Evolutionary conservation across 2,888 invertebrate genomes (phyloP), one percentile per base, ranked within the genome.

Genomic region (Eupeodes latifasciatus): DNA sequence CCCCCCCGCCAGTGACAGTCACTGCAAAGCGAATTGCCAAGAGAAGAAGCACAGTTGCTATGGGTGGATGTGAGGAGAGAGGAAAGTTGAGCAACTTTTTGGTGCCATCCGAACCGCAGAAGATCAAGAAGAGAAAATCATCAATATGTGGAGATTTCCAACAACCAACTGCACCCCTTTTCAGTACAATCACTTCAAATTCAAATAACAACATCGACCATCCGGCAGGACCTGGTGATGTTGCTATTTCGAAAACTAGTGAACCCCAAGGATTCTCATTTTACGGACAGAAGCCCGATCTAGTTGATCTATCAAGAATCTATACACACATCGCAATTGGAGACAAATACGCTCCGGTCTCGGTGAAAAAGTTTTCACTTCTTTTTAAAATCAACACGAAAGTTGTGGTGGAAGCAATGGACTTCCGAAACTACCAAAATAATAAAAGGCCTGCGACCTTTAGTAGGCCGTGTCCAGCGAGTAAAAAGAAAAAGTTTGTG

Each of bases 311-410:
- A 53, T 90, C 89, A 9, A 91, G 91, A 81, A 88, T 91, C 62
- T 90, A 90, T 79, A 92, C 91, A 19, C 91, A 90, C 59, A 91
- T 91, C 16, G 90, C 90, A 34, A 91, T 91, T 64, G 91, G 90
- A 3, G 91, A 91, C 19, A 86, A 81, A 27, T 74, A 81, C 12
- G 89, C 90, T 2, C 90, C 90, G 11, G 81, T 92, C 51, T 90
- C 90, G 34, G 89, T 91, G 59, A 91, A 91, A 36, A 91, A 91
- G 76, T 92, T 91, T 82, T 90, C 90, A 67, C 78, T 89, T 19
- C 89, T 92, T 4, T 90, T 91, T 40, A 90, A 91, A 78, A 91
- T 91, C 40, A 90, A 91, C 62, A 89, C 90, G 59, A 89, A 88
- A 53, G 89, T 91, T 5, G 64, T 89, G 55, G 89, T 91, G 51